Conservation (phyloP, 64 coral and sea anemone genomes). For the Orbicella faveolata region DNA sequence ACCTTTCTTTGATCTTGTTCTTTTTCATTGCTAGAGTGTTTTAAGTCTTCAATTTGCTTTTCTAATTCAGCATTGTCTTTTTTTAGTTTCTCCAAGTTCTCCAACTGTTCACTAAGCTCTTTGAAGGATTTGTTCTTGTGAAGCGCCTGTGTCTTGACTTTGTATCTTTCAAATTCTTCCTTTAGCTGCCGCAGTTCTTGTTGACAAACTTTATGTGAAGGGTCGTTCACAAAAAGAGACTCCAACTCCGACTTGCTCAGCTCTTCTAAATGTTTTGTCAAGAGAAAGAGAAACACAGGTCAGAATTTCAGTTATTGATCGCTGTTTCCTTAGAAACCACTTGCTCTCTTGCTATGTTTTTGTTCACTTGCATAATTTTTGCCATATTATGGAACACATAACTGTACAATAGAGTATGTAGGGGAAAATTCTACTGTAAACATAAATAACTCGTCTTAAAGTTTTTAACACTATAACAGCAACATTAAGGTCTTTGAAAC, state of each 20-base stretch:
- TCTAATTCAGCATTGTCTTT: conserved; percentile 65
- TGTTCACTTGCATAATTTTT: too few relatives aligned
- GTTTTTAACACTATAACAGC: too few relatives aligned
- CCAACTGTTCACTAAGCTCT: conserved; percentile 59
- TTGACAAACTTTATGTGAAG: conserved; percentile 89
- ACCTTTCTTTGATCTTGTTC: conserved; percentile 60
- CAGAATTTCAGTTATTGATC: not conserved
- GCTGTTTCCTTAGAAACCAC: too few relatives aligned
- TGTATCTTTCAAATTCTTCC: conserved; percentile 90
- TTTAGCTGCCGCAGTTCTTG: conserved; percentile 87
- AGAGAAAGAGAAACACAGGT: not conserved
- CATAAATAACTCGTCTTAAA: too few relatives aligned
- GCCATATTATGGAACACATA: too few relatives aligned
- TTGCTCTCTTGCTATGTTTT: too few relatives aligned
- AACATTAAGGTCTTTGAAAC: too few relatives aligned
- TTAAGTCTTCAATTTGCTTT: conserved; percentile 70
- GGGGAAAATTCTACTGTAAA: too few relatives aligned
- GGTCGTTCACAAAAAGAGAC: conserved; percentile 75
- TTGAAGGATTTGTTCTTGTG: conserved; percentile 63
- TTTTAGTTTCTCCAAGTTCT: conserved; percentile 72
- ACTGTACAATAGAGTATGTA: too few relatives aligned
- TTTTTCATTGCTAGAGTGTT: conserved; percentile 48
- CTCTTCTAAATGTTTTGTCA: conserved; percentile 62
- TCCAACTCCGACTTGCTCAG: conserved; percentile 94
- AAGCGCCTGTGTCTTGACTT: conserved; percentile 49